Percentiles rank a stretch among this genome's conserved stretches.
Conservation (phyloP, 2,888 invertebrate species). For the Orthosia incerta region DNA sequence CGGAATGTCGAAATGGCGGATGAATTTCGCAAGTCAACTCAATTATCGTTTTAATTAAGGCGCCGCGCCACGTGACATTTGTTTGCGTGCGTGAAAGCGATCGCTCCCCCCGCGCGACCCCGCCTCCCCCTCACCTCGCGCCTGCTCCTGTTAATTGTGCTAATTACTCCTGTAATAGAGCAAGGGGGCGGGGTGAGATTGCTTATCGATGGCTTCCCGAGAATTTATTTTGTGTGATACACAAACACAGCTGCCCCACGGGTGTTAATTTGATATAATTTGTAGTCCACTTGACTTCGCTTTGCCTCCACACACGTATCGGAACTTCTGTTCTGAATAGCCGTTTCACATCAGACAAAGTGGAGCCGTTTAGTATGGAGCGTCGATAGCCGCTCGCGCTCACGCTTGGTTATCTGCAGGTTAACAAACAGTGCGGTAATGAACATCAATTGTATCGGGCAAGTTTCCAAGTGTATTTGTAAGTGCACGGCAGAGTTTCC, state of each 20-base stretch:
- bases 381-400: constrained; percentile 58
- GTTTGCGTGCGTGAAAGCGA: constrained; percentile 91
- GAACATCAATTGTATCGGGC: constrained; percentile 82
- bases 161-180: constrained; percentile 91
- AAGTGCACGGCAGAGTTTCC: constrained; percentile 74
- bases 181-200: constrained; percentile 88
- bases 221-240: constrained; percentile 86
- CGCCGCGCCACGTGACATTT: constrained; percentile 90
- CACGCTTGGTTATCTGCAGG: constrained; percentile 67
- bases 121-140: constrained; percentile 66
- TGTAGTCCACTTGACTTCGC: constrained; percentile 67
- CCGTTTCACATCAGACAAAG: constrained; percentile 59
- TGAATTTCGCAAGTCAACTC: constrained; percentile 91
- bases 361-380: constrained; percentile 60
- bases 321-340: constrained; percentile 55
- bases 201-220: constrained; percentile 88
- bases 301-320: constrained; percentile 27
- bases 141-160: constrained; percentile 90
- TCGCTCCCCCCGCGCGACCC: constrained; percentile 74
- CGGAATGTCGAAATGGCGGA: constrained; percentile 90
- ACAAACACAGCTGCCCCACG: constrained; percentile 76
- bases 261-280: constrained; percentile 77
- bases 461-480: constrained; percentile 83
- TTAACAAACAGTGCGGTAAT: constrained; percentile 79
- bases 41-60: constrained; percentile 91